phyloP scores from a whole-genome alignment of 2,797 vertebrate genomes.

The Halcyon chelicuti region DNA sequence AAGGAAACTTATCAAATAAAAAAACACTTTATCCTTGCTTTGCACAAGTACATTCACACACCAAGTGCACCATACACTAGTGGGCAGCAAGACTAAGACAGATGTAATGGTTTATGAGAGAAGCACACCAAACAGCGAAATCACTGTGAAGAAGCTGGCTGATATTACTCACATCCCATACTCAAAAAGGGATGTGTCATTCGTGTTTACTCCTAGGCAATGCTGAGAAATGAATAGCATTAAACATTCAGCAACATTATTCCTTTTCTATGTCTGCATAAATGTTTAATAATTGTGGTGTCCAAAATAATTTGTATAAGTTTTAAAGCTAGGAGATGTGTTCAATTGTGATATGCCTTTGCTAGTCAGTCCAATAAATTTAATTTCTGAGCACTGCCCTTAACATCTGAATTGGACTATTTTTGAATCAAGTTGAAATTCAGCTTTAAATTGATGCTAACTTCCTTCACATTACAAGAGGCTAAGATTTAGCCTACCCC shows the following conservation, averaged over 20 bases:
- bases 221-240: conserved; percentile 44
- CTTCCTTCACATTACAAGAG: background rate
- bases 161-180: conserved; percentile 37
- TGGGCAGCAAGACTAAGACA: background rate
- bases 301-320: conserved; percentile 64
- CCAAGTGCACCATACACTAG: conserved; percentile 15
- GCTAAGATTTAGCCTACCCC: background rate
- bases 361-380: background rate
- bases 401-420: background rate
- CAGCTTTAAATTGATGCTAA: conserved; percentile 26
- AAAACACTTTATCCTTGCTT: background rate
- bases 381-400: background rate
- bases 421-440: conserved; percentile 57
- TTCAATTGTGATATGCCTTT: background rate
- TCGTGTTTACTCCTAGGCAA: conserved; percentile 64
- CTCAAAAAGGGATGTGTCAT: conserved; percentile 31
- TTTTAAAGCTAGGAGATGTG: conserved; percentile 36
- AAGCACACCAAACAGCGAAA: conserved; percentile 35
- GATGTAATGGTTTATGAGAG: conserved; percentile 33
- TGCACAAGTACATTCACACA: background rate
- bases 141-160: conserved; percentile 17
- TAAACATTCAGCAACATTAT: conserved; percentile 70
- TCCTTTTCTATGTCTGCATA: conserved; percentile 33
- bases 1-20: background rate
- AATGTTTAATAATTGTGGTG: conserved; percentile 62